A percentile compares a stretch with the other conserved stretches of the same genome.
These are phyloP conservation scores for Palythoa heliodiscus DNA, from an alignment of 92 coral and sea anemone species.

Conservation along the genomic window DNA sequence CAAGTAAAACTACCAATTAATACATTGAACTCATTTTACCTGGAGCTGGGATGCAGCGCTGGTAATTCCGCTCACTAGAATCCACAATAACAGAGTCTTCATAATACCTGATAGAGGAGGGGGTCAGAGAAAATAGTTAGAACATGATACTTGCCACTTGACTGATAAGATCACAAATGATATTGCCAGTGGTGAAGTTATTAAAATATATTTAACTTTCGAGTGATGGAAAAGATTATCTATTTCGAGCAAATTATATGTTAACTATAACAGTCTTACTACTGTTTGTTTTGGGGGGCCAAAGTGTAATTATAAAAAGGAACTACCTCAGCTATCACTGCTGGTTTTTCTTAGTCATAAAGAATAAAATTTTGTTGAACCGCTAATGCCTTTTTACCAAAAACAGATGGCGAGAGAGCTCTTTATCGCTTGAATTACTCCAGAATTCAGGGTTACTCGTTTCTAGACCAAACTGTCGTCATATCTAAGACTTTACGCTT, in stretches of 20 bases:
- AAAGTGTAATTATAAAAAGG: neutral
- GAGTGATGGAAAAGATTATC: conserved; percentile 13
- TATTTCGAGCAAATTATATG: conserved; percentile 23
- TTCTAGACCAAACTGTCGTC: neutral
- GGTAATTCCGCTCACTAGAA: neutral
- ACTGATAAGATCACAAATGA: conserved; percentile 5
- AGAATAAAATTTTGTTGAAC: neutral
- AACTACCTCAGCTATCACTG: neutral
- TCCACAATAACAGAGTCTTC: conserved; percentile 1
- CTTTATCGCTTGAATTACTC: conserved; percentile 14
- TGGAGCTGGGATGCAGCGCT: conserved; percentile 13
- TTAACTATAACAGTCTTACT: neutral
- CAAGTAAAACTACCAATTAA: neutral
- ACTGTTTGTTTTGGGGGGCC: conserved; percentile 24
- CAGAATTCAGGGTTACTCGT: neutral
- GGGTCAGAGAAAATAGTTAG: neutral
- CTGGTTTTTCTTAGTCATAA: conserved; percentile 4
- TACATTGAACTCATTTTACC: conserved; percentile 10
- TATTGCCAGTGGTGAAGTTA: neutral
- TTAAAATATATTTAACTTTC: conserved; percentile 35
- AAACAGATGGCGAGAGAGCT: no score
- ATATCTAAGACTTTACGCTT: neutral
- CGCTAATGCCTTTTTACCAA: neutral
- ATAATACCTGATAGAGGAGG: conserved; percentile 7
- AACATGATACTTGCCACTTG: neutral